A percentile compares a stretch with the other conserved stretches of the same genome.
phyloP scores from a whole-genome alignment of 2,113 vertebrate genomes.

The Rafetus swinhoei region DNA sequence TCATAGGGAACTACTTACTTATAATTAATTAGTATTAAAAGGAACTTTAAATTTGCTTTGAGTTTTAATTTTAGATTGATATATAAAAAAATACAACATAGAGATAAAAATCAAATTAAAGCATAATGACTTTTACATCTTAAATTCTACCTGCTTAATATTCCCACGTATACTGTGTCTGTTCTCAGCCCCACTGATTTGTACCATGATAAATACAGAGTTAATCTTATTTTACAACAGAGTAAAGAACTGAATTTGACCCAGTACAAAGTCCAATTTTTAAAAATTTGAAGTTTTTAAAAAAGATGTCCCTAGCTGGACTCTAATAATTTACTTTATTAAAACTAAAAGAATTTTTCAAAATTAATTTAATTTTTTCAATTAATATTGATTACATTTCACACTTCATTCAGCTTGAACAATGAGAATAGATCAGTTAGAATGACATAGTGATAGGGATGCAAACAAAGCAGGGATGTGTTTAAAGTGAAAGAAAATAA shows the following conservation, averaged over 20 bases:
- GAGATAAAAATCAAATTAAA: neutral
- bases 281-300: neutral
- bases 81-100: too few relatives aligned
- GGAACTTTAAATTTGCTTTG: neutral
- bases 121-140: neutral
- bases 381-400: neutral
- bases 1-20: neutral
- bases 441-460: accelerated
- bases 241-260: neutral
- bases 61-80: neutral
- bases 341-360: neutral
- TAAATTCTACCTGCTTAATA: neutral
- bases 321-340: neutral
- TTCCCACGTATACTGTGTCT: neutral
- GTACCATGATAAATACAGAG: neutral
- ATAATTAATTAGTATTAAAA: neutral
- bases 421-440: neutral
- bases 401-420: neutral
- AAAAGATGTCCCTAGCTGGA: neutral
- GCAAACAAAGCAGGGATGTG: neutral
- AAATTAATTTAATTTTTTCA: neutral
- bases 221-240: accelerated
- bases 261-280: neutral
- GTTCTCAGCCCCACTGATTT: neutral
- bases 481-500: neutral